Evolutionary conservation across 2,113 vertebrate genomes (phyloP).

Genomic region (Carassius auratus): DNA sequence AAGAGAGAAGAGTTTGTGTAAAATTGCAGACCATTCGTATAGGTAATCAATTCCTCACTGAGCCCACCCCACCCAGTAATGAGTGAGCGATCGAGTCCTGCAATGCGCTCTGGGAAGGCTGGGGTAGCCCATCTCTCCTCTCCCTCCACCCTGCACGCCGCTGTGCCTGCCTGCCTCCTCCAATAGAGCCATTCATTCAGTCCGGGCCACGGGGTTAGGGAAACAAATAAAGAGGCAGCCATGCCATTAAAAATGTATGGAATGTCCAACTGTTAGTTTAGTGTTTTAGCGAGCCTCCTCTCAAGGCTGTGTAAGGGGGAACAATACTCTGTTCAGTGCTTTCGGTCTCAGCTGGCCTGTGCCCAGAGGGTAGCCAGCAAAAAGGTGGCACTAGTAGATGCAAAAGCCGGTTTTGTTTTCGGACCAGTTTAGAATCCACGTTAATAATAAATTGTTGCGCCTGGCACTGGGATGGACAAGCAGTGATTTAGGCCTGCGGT

Average conservation of each 20-base stretch:
- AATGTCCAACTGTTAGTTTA: slow-evolving; percentile 87
- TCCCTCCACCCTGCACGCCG: slow-evolving; percentile 56
- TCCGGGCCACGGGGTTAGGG: slow-evolving; percentile 84
- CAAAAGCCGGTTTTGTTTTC: slow-evolving; percentile 63
- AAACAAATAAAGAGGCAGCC: slow-evolving; percentile 86
- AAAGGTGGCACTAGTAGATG: slow-evolving; percentile 67
- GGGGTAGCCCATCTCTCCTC: slow-evolving; percentile 61
- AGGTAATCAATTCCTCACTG: slow-evolving; percentile 58
- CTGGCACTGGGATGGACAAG: slow-evolving; percentile 42
- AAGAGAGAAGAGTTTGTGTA: background rate
- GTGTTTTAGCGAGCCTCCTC: slow-evolving; percentile 77
- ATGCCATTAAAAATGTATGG: slow-evolving; percentile 85
- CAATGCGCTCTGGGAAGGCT: slow-evolving; percentile 61
- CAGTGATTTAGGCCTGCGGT: slow-evolving; percentile 66
- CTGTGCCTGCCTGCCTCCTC: slow-evolving; percentile 72
- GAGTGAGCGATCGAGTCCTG: slow-evolving; percentile 66
- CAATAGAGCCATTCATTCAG: slow-evolving; percentile 80
- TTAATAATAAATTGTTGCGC: slow-evolving; percentile 67
- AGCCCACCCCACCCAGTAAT: slow-evolving; percentile 64
- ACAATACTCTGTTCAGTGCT: slow-evolving; percentile 74
- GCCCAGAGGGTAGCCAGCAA: slow-evolving; percentile 47
- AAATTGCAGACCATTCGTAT: slow-evolving; percentile 49
- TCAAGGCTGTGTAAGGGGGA: slow-evolving; percentile 68
- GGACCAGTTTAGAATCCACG: slow-evolving; percentile 57
- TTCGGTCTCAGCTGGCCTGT: slow-evolving; percentile 56